phyloP scores from a whole-genome alignment of 2,888 invertebrate species.

The Parnassius smintheus region DNA sequence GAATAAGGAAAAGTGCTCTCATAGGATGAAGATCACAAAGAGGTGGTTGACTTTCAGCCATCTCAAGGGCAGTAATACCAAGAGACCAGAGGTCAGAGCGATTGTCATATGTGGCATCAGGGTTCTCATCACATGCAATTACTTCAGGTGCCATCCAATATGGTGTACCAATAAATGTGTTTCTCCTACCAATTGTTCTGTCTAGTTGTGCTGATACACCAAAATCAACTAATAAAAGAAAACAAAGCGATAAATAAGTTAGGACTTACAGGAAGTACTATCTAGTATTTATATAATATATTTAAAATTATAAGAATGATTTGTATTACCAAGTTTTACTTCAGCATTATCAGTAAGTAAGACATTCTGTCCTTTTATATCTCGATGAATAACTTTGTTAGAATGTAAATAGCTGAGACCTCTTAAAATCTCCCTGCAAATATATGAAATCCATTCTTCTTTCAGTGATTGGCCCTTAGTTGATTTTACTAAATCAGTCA shows the following conservation, averaged over 20 bases:
- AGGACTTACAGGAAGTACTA: conserved; percentile 16
- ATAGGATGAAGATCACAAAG: conserved; percentile 99
- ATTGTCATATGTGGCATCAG: conserved; percentile 99
- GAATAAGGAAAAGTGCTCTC: conserved; percentile 99
- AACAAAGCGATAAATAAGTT: conserved; percentile 23
- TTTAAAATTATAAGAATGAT: conserved; percentile 1
- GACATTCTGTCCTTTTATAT: conserved; percentile 99
- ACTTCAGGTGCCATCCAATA: conserved; percentile 99
- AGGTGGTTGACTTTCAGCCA: conserved; percentile 99
- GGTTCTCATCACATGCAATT: conserved; percentile 99
- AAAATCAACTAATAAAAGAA: conserved; percentile 90
- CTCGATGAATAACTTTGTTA: conserved; percentile 99
- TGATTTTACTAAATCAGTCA: conserved; percentile 99
- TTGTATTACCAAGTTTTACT: conserved; percentile 93
- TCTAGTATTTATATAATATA: not conserved
- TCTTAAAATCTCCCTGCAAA: conserved; percentile 96
- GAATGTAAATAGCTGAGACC: conserved; percentile 98
- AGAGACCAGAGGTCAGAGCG: conserved; percentile 95
- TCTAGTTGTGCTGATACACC: conserved; percentile 99
- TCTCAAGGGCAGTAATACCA: conserved; percentile 99
- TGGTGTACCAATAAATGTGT: conserved; percentile 99
- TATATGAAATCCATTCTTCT: conserved; percentile 99
- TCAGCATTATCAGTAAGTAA: conserved; percentile 99
- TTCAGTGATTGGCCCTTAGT: conserved; percentile 98
- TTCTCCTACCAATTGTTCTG: conserved; percentile 98